Conservation (phyloP, 2,888 invertebrate genomes). For the Drosophila greeni region DNA sequence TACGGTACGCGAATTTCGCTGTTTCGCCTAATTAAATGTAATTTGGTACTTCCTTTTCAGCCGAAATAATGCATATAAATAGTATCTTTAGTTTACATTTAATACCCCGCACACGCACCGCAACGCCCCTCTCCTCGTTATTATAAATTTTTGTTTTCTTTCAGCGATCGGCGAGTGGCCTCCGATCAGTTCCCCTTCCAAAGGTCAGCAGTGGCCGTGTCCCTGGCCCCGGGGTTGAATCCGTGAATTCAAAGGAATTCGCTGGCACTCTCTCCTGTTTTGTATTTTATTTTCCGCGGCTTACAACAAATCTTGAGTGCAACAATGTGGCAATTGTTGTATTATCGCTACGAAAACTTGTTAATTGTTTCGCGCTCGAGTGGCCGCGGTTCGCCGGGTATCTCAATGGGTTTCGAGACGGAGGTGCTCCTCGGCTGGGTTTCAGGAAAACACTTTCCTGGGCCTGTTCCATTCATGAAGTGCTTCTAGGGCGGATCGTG, state of each 20-base stretch:
- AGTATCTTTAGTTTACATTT: slow-evolving; percentile 73
- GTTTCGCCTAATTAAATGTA: slow-evolving; percentile 76
- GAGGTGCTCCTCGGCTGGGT: slow-evolving; percentile 48
- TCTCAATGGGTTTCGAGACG: slow-evolving; percentile 26
- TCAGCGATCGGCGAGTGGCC: slow-evolving; percentile 47
- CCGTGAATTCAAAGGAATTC: slow-evolving; percentile 64
- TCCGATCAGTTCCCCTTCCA: slow-evolving; percentile 48
- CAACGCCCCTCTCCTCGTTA: slow-evolving; percentile 55
- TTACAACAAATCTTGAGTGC: slow-evolving; percentile 50
- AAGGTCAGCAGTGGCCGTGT: slow-evolving; percentile 37
- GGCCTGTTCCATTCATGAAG: slow-evolving; percentile 59
- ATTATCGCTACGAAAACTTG: slow-evolving; percentile 57
- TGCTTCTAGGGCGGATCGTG: slow-evolving; percentile 48
- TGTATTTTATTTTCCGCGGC: slow-evolving; percentile 20
- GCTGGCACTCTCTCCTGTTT: slow-evolving; percentile 36
- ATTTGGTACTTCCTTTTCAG: slow-evolving; percentile 78
- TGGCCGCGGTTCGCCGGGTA: slow-evolving; percentile 39
- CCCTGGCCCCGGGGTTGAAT: slow-evolving; percentile 38
- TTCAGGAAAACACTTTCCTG: slow-evolving; percentile 71
- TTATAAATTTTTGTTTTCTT: slow-evolving; percentile 73
- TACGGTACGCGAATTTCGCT: slow-evolving; percentile 72
- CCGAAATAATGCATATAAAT: slow-evolving; percentile 75
- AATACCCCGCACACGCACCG: slow-evolving; percentile 44
- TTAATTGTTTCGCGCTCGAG: slow-evolving; percentile 73
- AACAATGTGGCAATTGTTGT: slow-evolving; percentile 56